Conservation (phyloP, 2,797 vertebrate genomes). For the Octomys mimax region DNA sequence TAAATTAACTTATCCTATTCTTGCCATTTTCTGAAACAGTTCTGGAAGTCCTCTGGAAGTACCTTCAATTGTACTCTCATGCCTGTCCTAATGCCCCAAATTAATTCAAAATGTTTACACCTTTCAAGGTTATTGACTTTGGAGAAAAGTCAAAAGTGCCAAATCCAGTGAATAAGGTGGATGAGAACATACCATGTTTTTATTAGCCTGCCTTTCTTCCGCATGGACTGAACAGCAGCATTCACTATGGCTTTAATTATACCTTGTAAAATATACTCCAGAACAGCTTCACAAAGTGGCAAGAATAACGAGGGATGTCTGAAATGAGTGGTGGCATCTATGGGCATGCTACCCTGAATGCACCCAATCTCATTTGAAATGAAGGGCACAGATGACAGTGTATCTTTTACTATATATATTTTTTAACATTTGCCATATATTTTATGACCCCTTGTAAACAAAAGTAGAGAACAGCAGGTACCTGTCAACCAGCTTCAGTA, state of each 20-base stretch:
- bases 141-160: background rate
- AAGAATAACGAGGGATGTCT: background rate
- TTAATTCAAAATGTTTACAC: background rate
- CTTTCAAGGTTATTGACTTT: background rate
- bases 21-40: background rate
- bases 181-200: background rate
- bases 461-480: background rate
- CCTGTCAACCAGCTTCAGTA: background rate
- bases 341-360: too few species aligned
- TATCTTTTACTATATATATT: background rate
- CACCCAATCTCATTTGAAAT: background rate
- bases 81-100: background rate
- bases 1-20: background rate
- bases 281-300: background rate
- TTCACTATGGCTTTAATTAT: background rate
- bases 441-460: background rate
- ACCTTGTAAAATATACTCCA: background rate
- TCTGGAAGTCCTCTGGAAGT: background rate
- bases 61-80: background rate
- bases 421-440: background rate
- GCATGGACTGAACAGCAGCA: background rate
- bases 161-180: background rate
- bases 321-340: background rate
- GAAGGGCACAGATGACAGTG: background rate
- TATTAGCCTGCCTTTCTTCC: background rate